Evolutionary conservation across 2,113 vertebrate genomes (phyloP).

Genomic region (Tetraodon nigroviridis): DNA sequence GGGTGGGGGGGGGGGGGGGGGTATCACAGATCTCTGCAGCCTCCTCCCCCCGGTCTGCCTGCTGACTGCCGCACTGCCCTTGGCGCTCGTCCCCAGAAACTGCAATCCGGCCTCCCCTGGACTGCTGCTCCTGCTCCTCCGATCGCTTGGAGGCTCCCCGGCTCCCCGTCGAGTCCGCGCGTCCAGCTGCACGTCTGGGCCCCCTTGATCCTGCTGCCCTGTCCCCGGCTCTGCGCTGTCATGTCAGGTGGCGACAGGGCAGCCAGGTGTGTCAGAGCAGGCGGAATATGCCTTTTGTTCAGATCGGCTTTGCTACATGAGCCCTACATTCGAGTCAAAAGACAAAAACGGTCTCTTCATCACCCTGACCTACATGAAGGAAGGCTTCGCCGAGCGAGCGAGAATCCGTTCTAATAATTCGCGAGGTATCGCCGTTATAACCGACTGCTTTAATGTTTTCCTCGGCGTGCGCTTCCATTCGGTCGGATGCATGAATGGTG

Average conservation of each 20-base stretch:
- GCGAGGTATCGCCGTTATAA: constrained; percentile 6
- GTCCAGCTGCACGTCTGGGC: constrained; percentile 72
- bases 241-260: constrained; percentile 75
- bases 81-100: constrained; percentile 75
- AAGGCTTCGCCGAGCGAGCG: constrained; percentile 20
- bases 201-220: constrained; percentile 70
- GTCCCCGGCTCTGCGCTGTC: constrained; percentile 69
- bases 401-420: constrained; percentile 10
- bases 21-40: constrained; percentile 66
- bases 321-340: constrained; percentile 55
- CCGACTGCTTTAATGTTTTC: constrained; percentile 37
- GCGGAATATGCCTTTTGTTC: constrained; percentile 65
- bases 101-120: constrained; percentile 69
- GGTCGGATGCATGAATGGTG: constrained; percentile 64
- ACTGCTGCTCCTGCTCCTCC: constrained; percentile 55
- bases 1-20: constrained; percentile 55
- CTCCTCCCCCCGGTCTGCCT: constrained; percentile 68
- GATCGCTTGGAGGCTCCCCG: constrained; percentile 45
- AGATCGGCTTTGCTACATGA: constrained; percentile 41
- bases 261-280: constrained; percentile 71
- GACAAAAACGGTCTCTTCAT: constrained; percentile 44
- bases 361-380: constrained; percentile 53
- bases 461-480: constrained; percentile 58
- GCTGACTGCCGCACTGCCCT: constrained; percentile 77
- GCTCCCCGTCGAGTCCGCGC: constrained; percentile 59